Evolutionary conservation across 2,113 vertebrate species (phyloP).

Genomic region (Phrynosoma platyrhinos): DNA sequence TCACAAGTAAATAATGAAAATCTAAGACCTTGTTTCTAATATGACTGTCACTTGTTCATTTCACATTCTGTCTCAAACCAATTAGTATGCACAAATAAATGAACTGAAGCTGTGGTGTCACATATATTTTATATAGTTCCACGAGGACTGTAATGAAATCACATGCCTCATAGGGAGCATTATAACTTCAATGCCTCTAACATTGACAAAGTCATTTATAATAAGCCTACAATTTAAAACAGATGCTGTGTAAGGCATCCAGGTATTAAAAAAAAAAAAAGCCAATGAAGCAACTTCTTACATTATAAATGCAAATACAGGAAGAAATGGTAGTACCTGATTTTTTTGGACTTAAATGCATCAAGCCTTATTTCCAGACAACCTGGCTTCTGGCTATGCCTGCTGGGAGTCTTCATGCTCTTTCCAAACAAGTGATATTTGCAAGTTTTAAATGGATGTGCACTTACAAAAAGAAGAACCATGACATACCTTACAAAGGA

Average conservation of each 20-base stretch:
- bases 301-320: constrained; percentile 25
- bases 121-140: neutral
- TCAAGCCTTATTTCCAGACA: too few relatives aligned
- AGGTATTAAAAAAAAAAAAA: neutral
- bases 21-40: constrained; percentile 36
- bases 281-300: constrained; percentile 9
- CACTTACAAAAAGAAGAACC: constrained; percentile 1
- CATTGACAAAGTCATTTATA: constrained; percentile 48
- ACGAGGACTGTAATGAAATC: constrained; percentile 33
- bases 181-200: constrained; percentile 28
- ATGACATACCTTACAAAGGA: neutral
- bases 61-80: constrained; percentile 44
- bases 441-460: neutral
- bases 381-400: too few relatives aligned
- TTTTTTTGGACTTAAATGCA: too few relatives aligned
- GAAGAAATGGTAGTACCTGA: neutral
- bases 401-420: too few relatives aligned
- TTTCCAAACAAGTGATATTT: too few relatives aligned
- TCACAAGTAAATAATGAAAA: constrained; percentile 39
- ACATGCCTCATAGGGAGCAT: neutral
- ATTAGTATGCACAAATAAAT: constrained; percentile 41
- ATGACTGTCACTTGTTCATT: constrained; percentile 22
- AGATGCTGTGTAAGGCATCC: constrained; percentile 29
- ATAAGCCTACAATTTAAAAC: constrained; percentile 10
- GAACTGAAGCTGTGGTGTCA: constrained; percentile 29